Conservation (phyloP, 2,888 invertebrate species). For the Caprella mutica region DNA sequence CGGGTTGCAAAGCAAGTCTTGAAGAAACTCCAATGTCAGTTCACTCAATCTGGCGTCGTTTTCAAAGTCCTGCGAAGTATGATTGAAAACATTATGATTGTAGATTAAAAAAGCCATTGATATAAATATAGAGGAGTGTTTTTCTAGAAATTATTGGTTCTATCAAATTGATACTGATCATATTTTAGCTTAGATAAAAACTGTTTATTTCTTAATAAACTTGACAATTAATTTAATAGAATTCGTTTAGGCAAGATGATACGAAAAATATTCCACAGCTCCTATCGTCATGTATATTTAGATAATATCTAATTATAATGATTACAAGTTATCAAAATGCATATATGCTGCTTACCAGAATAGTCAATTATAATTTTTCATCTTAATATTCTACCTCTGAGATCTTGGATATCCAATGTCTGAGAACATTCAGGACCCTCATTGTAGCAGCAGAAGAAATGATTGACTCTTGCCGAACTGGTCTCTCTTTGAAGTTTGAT, state of each 20-base stretch:
- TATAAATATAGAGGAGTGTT: conserved; percentile 1
- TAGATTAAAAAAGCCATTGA: not conserved
- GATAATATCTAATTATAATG: too few species aligned
- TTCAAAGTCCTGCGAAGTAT: conserved; percentile 57
- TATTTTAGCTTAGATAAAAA: not conserved
- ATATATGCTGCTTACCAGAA: too few species aligned
- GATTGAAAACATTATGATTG: not conserved
- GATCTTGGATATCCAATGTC: conserved; percentile 87
- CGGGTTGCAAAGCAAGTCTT: conserved; percentile 72
- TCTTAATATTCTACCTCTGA: conserved; percentile 52
- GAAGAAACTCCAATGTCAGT: conserved; percentile 70
- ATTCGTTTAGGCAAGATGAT: too few species aligned
- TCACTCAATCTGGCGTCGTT: conserved; percentile 59
- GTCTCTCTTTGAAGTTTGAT: conserved; percentile 23
- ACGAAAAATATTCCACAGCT: too few species aligned
- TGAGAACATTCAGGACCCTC: conserved; percentile 76
- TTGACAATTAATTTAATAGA: too few species aligned
- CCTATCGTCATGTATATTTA: too few species aligned
- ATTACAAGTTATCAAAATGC: too few species aligned
- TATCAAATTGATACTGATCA: not conserved
- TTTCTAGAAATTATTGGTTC: too few species aligned
- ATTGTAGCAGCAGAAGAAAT: conserved; percentile 87
- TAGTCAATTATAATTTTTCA: too few species aligned
- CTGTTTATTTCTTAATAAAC: not conserved
- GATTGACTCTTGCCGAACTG: conserved; percentile 50